These are phyloP conservation scores for Sipha maydis DNA, from an alignment of 2,888 invertebrate species.

Conservation along the genomic window DNA sequence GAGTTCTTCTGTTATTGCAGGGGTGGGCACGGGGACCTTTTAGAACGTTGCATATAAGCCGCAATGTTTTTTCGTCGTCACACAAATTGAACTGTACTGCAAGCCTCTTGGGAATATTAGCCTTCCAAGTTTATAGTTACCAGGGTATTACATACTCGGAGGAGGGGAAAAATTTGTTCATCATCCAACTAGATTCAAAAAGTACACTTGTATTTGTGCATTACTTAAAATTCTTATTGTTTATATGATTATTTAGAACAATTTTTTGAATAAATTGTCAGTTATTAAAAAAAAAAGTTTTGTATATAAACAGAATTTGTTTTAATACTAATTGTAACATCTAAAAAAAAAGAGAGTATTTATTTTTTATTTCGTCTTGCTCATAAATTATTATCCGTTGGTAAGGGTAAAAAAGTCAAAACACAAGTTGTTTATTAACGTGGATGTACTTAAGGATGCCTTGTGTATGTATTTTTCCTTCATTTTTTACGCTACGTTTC, in stretches of 20 bases:
- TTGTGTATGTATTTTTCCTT: conserved; percentile 45
- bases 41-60: conserved; percentile 43
- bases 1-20: conserved; percentile 13
- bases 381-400: conserved; percentile 50
- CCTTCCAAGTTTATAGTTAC: conserved; percentile 22
- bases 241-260: too few species aligned
- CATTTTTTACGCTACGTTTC: conserved; percentile 32
- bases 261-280: too few species aligned
- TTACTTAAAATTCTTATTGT: too few species aligned
- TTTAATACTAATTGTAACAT: not conserved
- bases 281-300: too few species aligned
- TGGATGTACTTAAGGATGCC: conserved; percentile 48
- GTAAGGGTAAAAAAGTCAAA: conserved; percentile 43
- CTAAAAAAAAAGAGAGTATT: conserved; percentile 13
- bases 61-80: conserved; percentile 60
- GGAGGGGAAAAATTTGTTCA: not conserved
- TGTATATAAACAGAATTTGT: too few species aligned
- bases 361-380: conserved; percentile 16
- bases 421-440: conserved; percentile 62
- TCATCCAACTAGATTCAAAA: not conserved
- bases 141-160: not conserved
- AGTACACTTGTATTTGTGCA: not conserved
- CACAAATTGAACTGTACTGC: conserved; percentile 32
- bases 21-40: conserved; percentile 15
- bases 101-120: conserved; percentile 45